A percentile compares a stretch with the other conserved stretches of the same genome.
Conservation (phyloP, 35 echinoderm and acorn worm species). For the Nesometra sesokonis region DNA sequence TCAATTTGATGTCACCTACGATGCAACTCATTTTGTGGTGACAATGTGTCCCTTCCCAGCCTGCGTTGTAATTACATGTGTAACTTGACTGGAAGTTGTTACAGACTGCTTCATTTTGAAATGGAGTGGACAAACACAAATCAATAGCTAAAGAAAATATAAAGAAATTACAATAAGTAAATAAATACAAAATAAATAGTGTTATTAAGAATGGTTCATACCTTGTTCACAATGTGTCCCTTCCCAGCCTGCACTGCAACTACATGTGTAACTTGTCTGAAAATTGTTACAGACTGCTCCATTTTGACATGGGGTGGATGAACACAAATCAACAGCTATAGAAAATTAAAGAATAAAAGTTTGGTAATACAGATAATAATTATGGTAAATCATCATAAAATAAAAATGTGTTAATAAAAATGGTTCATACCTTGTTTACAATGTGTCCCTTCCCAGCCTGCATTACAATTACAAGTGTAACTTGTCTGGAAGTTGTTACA, state of each 20-base stretch:
- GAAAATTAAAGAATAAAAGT: too few species aligned
- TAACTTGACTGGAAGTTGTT: constrained; percentile 7
- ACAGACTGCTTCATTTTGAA: neutral
- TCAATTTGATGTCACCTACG: too few species aligned
- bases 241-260: constrained; percentile 25
- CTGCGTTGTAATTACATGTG: neutral
- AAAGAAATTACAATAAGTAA: neutral
- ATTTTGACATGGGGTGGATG: constrained; percentile 28
- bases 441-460: constrained; percentile 35
- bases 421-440: constrained; percentile 14
- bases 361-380: too few species aligned
- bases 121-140: neutral
- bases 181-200: neutral
- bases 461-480: constrained; percentile 48
- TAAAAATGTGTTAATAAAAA: too few species aligned
- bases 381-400: too few species aligned
- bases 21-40: too few species aligned
- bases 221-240: constrained; percentile 39
- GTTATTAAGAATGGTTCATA: neutral
- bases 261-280: constrained; percentile 29
- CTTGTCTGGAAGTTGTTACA: constrained; percentile 40
- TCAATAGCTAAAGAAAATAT: neutral
- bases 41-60: neutral
- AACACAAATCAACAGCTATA: constrained; percentile 33
- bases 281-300: constrained; percentile 40